Conservation (phyloP, 2,797 vertebrate species). For the Meriones psammophilus region DNA sequence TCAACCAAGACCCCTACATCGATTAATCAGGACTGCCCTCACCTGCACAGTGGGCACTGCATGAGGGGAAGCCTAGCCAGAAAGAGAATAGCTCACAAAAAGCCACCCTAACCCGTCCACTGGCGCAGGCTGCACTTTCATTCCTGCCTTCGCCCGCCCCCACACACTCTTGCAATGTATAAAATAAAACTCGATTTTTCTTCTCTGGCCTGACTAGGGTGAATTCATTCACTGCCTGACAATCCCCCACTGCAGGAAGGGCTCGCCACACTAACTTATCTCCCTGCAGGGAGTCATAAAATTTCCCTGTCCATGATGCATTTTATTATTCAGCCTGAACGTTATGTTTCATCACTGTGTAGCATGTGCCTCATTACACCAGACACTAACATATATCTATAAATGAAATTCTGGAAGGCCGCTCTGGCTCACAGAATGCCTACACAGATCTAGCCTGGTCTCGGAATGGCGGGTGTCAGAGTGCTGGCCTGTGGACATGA, state of each 20-base stretch:
- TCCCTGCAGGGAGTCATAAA: conserved; percentile 66
- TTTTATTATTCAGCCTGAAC: conserved; percentile 60
- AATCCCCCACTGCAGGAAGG: background rate
- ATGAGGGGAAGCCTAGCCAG: background rate
- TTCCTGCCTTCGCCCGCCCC: background rate
- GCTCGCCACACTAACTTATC: background rate
- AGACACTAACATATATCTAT: background rate
- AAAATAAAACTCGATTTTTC: background rate
- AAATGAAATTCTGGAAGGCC: background rate
- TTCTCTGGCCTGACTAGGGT: conserved; percentile 7
- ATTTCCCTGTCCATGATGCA: conserved; percentile 54
- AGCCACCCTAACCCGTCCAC: background rate
- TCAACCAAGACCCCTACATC: background rate
- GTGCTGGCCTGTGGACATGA: background rate
- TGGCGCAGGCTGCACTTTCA: background rate
- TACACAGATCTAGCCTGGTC: background rate
- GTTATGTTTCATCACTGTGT: conserved; percentile 44
- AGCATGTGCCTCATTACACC: conserved; percentile 66
- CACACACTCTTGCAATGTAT: background rate
- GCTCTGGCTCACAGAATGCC: background rate
- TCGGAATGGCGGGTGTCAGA: background rate
- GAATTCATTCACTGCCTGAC: background rate
- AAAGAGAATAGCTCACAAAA: background rate
- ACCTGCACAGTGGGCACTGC: background rate
- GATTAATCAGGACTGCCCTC: background rate